Base-by-base conservation (phyloP, 2,888 invertebrate genomes). In the Herminia tarsipennalis region DNA sequence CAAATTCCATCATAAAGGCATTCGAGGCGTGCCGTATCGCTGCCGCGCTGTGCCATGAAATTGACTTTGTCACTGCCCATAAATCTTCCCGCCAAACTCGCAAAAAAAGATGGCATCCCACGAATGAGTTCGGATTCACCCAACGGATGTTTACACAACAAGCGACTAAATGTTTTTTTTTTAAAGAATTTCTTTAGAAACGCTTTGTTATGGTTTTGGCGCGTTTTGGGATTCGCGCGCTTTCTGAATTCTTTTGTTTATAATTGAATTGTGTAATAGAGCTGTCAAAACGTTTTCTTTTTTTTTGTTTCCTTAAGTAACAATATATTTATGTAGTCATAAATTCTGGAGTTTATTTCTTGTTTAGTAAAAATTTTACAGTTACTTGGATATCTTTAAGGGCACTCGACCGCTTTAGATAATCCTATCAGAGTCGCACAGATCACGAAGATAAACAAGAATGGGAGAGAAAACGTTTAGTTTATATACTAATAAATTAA, bases 21-120 rank as follows among this genome's bases (percentile, higher is more conserved):
- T 73, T 56, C 61, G 73, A 70, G 75, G 62, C 81, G 78, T 81
- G 85, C 81, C 81, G 69, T 81, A 84, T 84, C 82, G 64, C 70
- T 59, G 56, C 61, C 61, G 65, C 72, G 75, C 66, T 76, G 71
- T 70, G 76, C 85, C 88, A 80, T 84, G 80, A 89, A 89, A 90
- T 90, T 86, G 86, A 89, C 88, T 87, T 85, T 89, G 91, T 89
- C 89, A 88, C 82, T 81, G 81, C 60, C 77, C 83, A 86, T 90
- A 90, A 90, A 90, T 90, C 88, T 89, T 85, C 76, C 59, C 74
- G 73, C 66, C 75, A 67, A 82, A 77, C 73, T 65, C 67, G 60
- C 65, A 73, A 86, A 83, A 81, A 76, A 74, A 70, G 70, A 72
- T 76, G 81, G 79, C 78, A 69, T 76, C 73, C 74, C 63, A 54